Base-by-base conservation (phyloP, 2,113 vertebrate genomes). In the Sporophila hypoxantha region DNA sequence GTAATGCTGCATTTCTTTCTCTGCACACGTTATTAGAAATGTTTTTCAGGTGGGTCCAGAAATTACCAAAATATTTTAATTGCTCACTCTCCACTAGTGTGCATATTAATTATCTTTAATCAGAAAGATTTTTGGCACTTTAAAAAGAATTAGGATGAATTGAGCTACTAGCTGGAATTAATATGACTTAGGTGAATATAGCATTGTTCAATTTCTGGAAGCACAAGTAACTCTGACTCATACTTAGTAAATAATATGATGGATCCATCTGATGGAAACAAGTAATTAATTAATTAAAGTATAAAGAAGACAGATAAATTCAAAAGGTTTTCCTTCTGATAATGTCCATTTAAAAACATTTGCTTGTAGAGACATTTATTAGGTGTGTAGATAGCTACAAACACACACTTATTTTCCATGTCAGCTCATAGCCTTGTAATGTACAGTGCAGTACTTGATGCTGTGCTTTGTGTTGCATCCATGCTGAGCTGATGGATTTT, bases 331-430 rank as follows among this genome's bases (percentile, higher is more conserved):
- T 86, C 57, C 41, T 91, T 85, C 68, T 57, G 23, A 61, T 20
- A 60, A 52, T 25, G 12, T 57, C 44, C 49, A 4, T 57, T 79
- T 66, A 50, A 65, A 84, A 87, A 19, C 14, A 8, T 47, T 50
- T 82, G 13, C 14, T 76, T 25, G 15, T 57, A 30, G 32, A 81
- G 30, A 6, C 1, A 2, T 64, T 80, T 84, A 41, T 73, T 80
- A 76, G 55, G 25, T 62, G 34, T 79, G 12, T 62, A 60, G 27
- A 36, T 39, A 78, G 23, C 55, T 73, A 8, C 2, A 47, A 4
- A 56, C 21, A 75, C 22, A 20, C 0, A 3, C 7, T 69, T 41
- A 8, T 0, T 1, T 29, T 60, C 19, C n/a, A 7, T 3, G n/a
- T 81, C 74, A 86, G 6, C 21, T 89, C 36, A 55, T 21, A 85